Conservation (phyloP, 2,113 vertebrate genomes). For the Gadus macrocephalus region DNA sequence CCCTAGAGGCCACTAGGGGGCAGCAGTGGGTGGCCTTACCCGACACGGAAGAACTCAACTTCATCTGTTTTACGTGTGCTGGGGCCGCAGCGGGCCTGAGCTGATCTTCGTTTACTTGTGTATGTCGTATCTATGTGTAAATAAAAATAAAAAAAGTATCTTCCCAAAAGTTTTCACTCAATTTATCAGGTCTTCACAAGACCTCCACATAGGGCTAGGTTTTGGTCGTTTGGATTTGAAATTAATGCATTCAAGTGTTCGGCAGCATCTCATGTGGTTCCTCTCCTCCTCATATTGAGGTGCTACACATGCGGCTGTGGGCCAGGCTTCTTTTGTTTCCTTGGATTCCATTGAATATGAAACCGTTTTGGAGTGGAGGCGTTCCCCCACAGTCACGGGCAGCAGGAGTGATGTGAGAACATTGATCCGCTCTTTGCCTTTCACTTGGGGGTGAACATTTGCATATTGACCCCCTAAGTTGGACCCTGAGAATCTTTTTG, state of each 20-base stretch:
- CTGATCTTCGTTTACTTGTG: no score
- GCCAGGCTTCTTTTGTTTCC: slow-evolving; percentile 39
- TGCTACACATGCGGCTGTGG: slow-evolving; percentile 19
- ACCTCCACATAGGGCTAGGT: no score
- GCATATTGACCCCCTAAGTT: slow-evolving; percentile 62
- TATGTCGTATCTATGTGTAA: no score
- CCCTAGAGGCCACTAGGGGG: slow-evolving; percentile 61
- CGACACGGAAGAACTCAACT: slow-evolving; percentile 55
- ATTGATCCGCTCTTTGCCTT: slow-evolving; percentile 58
- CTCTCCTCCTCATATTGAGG: not conserved
- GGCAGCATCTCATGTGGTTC: no score
- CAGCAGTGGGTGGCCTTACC: slow-evolving; percentile 59
- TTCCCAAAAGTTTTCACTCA: no score
- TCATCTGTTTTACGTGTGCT: slow-evolving; percentile 51
- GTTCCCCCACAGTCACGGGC: slow-evolving; percentile 54
- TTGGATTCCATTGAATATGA: slow-evolving; percentile 50
- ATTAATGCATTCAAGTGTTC: not conserved
- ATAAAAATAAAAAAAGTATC: no score
- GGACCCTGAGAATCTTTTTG: slow-evolving; percentile 36
- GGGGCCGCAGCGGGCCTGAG: not conserved
- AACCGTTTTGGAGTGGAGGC: slow-evolving; percentile 41
- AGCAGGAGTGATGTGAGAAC: slow-evolving; percentile 65
- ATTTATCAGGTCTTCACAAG: no score
- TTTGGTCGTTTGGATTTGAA: no score
- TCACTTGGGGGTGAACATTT: slow-evolving; percentile 61